Evolutionary conservation across 2,113 vertebrate genomes (phyloP), one percentile per base, ranked within the genome.

Genomic region (Ammospiza caudacuta): DNA sequence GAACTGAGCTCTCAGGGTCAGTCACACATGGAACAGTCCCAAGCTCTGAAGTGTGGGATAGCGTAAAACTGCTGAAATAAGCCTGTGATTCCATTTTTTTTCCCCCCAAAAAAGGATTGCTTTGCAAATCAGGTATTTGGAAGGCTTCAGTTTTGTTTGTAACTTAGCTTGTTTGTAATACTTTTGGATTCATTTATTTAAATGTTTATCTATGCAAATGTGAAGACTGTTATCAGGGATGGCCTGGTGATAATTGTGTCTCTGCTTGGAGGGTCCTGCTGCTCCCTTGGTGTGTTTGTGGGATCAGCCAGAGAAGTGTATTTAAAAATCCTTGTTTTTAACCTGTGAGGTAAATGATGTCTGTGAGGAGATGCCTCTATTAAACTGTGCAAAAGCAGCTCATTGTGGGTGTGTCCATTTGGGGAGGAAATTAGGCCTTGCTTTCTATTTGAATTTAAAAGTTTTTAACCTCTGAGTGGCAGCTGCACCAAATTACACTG

Each of bases 141-240:
- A 90, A 83, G 43, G 59, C 66, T 49, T 46, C n/a, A 0, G 15
- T 62, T 82, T 86, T 94, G 62, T 87, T 92, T 89, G 69, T 89
- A 68, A 87, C 13, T 75, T 79, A 59, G 9, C 63, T 58, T 59
- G 74, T 94, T 93, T 90, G 79, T 89, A 57, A 76, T 63, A 90
- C 43, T 88, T 77, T 47, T 4, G 44, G 66, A 72, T 88, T 72
- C 58, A 35, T 29, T 90, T 92, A 89, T 94, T 96, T 94, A 95
- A 94, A 43, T 89, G 47, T 76, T 89, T 59, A 94, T 92, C 94
- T 96, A 93, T 96, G 92, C 96, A 96, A 95, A 94, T 87, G 94
- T 94, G 90, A 96, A 86, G 70, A 59, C 3, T 51, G 67, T 83
- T 93, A 9, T 49, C 51, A 23, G 49, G 72, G 72, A 78, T 55